A percentile compares a stretch with the other conserved stretches of the same genome.
Conservation (phyloP, 2,888 invertebrate species). For the Idaea aversata region DNA sequence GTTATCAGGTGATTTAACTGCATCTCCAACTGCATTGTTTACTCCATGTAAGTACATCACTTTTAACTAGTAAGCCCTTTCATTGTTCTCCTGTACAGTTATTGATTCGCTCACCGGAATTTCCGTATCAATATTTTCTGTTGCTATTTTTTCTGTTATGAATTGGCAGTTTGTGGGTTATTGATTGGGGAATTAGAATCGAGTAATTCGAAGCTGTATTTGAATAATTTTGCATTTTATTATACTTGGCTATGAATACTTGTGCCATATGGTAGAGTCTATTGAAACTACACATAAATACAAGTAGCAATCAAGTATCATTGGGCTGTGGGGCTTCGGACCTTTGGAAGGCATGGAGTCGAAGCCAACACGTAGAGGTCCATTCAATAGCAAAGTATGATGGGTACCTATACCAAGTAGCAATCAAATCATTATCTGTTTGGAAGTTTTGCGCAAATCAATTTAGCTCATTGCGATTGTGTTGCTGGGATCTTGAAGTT, state of each 20-base stretch:
- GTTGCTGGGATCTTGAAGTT: slow-evolving; percentile 37
- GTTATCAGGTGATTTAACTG: slow-evolving; percentile 50
- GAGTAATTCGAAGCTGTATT: too few relatives aligned
- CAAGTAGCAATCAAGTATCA: too few relatives aligned
- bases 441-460: slow-evolving; percentile 38
- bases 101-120: slow-evolving; percentile 16
- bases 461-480: slow-evolving; percentile 39
- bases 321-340: too few relatives aligned
- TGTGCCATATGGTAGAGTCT: too few relatives aligned
- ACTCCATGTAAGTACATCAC: slow-evolving; percentile 40
- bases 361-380: too few relatives aligned
- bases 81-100: slow-evolving; percentile 40
- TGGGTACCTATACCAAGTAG: neutral
- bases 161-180: neutral
- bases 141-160: neutral
- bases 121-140: neutral
- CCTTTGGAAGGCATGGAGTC: too few relatives aligned
- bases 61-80: slow-evolving; percentile 2
- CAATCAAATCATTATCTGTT: neutral
- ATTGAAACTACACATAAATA: too few relatives aligned
- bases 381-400: too few relatives aligned
- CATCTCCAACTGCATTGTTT: slow-evolving; percentile 49
- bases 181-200: too few relatives aligned
- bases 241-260: too few relatives aligned
- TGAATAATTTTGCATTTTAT: too few relatives aligned